Conservation (phyloP, 1,140 invertebrate species). For the Lycorma delicatula region DNA sequence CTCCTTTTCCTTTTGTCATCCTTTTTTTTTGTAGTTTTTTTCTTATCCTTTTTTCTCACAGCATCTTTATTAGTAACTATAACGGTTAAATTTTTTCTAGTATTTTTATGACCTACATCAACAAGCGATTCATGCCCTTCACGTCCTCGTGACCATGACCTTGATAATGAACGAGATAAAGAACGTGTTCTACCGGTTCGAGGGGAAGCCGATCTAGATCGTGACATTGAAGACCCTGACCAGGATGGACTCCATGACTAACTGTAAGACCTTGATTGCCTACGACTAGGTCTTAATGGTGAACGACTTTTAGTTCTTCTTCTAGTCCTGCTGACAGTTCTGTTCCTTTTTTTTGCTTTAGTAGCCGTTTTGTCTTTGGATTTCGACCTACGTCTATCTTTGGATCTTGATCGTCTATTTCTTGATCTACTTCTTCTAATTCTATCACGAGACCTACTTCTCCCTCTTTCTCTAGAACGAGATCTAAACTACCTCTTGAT, state of each 20-base stretch:
- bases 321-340: conserved; percentile 31
- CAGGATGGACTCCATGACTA: conserved; percentile 35
- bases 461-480: conserved; percentile 20
- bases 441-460: conserved; percentile 14
- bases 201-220: not conserved
- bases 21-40: conserved; percentile 37
- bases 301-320: conserved; percentile 36
- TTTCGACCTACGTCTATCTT: conserved; percentile 22
- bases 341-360: conserved; percentile 39
- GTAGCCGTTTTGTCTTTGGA: conserved; percentile 39
- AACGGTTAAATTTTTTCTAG: conserved; percentile 42
- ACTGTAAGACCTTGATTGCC: not conserved
- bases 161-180: conserved; percentile 5
- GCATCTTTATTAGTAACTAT: conserved; percentile 47
- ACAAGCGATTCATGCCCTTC: not conserved
- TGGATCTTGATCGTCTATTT: conserved; percentile 22
- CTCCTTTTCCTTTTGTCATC: conserved; percentile 42
- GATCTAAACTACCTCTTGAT: no score
- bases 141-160: conserved; percentile 10
- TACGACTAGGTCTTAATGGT: conserved; percentile 1
- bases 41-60: conserved; percentile 34
- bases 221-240: conserved; percentile 36
- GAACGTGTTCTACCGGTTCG: conserved; percentile 1
- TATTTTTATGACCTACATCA: not conserved
- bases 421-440: conserved; percentile 27